Percentiles rank a stretch among this genome's conserved stretches.
Conservation (phyloP, 2,888 invertebrate genomes). For the Mesoligia furuncula region DNA sequence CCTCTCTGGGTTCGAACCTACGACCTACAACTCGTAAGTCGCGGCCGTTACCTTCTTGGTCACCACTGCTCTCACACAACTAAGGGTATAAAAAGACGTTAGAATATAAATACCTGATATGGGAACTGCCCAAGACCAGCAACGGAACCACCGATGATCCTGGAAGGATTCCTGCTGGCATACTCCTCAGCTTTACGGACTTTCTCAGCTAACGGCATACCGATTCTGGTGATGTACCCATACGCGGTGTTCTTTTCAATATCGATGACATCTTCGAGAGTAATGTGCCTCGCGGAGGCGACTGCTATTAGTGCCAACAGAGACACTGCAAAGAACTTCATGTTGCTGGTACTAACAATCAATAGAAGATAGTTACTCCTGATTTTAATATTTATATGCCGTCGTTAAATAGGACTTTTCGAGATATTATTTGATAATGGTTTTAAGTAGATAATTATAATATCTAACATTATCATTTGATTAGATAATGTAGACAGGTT, state of each 20-base stretch:
- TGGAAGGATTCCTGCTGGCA: conserved; percentile 25
- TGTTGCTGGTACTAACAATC: conserved; percentile 8
- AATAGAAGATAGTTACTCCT: not conserved
- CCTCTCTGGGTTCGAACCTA: too few species aligned
- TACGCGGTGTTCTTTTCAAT: conserved; percentile 59
- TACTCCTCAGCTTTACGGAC: conserved; percentile 59
- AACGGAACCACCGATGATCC: conserved; percentile 65
- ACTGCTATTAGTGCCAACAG: conserved; percentile 56
- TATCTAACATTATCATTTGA: not conserved
- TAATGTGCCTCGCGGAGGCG: conserved; percentile 47
- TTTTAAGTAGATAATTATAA: not conserved
- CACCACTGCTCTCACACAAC: too few species aligned
- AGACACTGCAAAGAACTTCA: conserved; percentile 45
- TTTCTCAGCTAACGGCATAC: conserved; percentile 62
- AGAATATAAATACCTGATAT: conserved; percentile 57
- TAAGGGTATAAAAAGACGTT: not conserved
- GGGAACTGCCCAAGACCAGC: conserved; percentile 61
- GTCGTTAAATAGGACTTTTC: not conserved
- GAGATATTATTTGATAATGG: not conserved
- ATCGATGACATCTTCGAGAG: conserved; percentile 50
- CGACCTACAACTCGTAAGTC: too few species aligned
- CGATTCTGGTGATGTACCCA: conserved; percentile 61
- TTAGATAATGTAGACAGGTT: not conserved
- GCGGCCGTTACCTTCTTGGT: too few species aligned
- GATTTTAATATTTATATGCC: conserved; percentile 16